These are phyloP conservation scores for Anodontia alba DNA, from an alignment of 2,888 invertebrate species.

Conservation along the genomic window DNA sequence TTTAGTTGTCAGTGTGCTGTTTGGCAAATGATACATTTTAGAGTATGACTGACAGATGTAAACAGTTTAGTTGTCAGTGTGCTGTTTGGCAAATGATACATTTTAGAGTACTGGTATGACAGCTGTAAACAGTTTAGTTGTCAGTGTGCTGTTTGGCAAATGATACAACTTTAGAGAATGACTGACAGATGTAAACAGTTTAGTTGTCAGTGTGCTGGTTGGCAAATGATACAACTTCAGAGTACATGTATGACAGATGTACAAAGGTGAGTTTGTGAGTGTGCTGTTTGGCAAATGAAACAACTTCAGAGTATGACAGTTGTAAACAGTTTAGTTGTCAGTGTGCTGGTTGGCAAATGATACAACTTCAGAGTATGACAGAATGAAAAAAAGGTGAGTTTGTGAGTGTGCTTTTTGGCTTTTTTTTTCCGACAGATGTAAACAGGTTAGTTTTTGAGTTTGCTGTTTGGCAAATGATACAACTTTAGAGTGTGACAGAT, in stretches of 20 bases:
- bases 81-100: no score
- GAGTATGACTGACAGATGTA: no score
- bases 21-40: no score
- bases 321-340: constrained; percentile 72
- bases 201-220: neutral
- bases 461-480: neutral
- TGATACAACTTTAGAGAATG: neutral
- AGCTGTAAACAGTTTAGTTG: no score
- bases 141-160: neutral
- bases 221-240: neutral
- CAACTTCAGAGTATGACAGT: constrained; percentile 88
- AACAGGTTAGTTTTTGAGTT: constrained; percentile 70
- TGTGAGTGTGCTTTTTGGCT: constrained; percentile 94
- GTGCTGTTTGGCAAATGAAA: constrained; percentile 98
- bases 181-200: neutral
- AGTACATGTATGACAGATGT: neutral
- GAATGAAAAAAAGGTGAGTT: neutral
- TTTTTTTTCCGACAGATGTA: constrained; percentile 86
- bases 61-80: no score
- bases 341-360: neutral
- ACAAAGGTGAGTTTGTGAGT: neutral
- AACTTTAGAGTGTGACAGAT: constrained; percentile 87
- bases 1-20: constrained; percentile 90
- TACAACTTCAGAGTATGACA: neutral
- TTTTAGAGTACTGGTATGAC: no score